These are phyloP conservation scores for Capra hircus DNA, from an alignment of 2,113 vertebrate genomes.

Conservation along the genomic window DNA sequence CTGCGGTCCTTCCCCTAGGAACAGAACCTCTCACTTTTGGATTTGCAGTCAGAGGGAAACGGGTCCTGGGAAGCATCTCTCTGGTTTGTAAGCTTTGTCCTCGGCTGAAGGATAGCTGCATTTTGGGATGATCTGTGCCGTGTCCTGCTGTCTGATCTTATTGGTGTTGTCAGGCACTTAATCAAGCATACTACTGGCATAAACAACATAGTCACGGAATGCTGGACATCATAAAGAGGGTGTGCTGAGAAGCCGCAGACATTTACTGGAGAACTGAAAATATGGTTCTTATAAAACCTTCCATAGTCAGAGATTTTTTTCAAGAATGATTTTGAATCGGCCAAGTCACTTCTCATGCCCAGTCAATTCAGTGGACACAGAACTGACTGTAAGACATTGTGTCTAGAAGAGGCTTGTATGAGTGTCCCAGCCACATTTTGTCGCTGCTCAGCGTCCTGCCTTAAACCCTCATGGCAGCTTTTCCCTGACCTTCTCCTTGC, in stretches of 20 bases:
- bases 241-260: background rate
- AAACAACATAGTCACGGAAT: conserved; percentile 10
- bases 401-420: background rate
- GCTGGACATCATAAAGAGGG: conserved; percentile 39
- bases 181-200: conserved; percentile 51
- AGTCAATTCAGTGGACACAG: background rate
- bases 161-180: conserved; percentile 34
- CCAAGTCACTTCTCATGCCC: background rate
- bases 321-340: background rate
- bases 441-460: background rate
- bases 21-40: background rate
- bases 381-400: background rate
- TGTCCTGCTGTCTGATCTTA: conserved; percentile 41
- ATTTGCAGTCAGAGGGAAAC: background rate
- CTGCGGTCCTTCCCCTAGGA: background rate
- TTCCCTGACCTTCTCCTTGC: background rate
- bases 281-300: background rate
- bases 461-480: background rate
- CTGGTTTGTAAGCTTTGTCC: conserved; percentile 21
- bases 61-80: conserved; percentile 10
- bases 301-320: background rate
- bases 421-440: background rate
- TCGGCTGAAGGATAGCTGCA: conserved; percentile 7
- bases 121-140: conserved; percentile 33
- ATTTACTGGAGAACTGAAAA: background rate